Percentiles rank a stretch among this genome's conserved stretches.
Conservation (phyloP, 2,888 invertebrate species). For the Melolontha melolontha region DNA sequence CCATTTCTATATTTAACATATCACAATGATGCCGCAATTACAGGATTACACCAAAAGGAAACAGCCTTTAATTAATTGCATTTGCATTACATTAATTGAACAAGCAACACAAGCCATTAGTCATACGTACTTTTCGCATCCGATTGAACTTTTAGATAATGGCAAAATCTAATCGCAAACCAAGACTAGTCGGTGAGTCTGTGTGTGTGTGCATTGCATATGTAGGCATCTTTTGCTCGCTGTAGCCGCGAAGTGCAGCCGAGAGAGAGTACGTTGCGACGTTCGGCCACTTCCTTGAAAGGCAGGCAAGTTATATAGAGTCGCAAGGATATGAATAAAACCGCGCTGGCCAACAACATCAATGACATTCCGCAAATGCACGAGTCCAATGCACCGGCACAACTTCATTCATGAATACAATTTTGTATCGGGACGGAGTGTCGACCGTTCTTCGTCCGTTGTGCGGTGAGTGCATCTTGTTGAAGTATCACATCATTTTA, state of each 20-base stretch:
- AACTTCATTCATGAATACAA: conserved; percentile 48
- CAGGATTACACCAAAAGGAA: too few relatives aligned
- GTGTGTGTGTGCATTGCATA: too few relatives aligned
- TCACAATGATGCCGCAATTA: too few relatives aligned
- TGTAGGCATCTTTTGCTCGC: too few relatives aligned
- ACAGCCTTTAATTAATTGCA: too few relatives aligned
- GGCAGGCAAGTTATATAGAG: conserved; percentile 45
- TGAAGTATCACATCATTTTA: background rate
- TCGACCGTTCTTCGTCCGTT: conserved; percentile 14
- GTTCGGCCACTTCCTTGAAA: conserved; percentile 45
- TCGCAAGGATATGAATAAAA: conserved; percentile 45
- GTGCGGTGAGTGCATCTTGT: background rate
- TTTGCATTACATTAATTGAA: too few relatives aligned
- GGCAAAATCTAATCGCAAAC: too few relatives aligned
- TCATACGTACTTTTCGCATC: too few relatives aligned
- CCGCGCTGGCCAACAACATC: conserved; percentile 46
- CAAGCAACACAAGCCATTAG: too few relatives aligned
- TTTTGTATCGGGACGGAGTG: conserved; percentile 1
- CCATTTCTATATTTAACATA: too few relatives aligned
- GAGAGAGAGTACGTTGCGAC: conserved; percentile 15
- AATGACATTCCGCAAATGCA: conserved; percentile 52
- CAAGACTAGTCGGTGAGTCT: too few relatives aligned
- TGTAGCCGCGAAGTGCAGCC: background rate
- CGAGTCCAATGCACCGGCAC: conserved; percentile 49
- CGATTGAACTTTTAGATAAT: too few relatives aligned